Evolutionary conservation across 2,113 vertebrate genomes (phyloP).

Genomic region (Megaleporinus macrocephalus): DNA sequence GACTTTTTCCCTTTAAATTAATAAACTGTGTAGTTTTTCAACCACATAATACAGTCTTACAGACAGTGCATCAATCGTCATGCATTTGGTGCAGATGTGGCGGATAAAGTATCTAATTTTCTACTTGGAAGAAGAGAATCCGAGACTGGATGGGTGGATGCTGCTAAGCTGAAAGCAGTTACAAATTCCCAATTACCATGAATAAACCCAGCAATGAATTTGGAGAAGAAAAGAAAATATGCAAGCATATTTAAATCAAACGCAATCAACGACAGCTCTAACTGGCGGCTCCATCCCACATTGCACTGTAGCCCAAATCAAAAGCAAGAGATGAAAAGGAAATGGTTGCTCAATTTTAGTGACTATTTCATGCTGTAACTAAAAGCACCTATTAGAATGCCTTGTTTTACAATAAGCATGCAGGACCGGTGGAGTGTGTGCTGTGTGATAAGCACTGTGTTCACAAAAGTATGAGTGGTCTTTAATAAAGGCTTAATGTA

Average conservation of each 20-base stretch:
- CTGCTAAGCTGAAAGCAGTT: background rate
- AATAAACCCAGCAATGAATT: background rate
- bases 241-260: constrained; percentile 25
- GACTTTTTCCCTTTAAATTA: too few relatives aligned
- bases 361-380: constrained; percentile 2
- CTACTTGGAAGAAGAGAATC: background rate
- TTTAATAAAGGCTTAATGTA: background rate
- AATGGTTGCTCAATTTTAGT: constrained; percentile 5
- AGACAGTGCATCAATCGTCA: background rate
- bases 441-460: background rate
- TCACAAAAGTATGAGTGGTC: background rate
- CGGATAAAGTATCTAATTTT: background rate
- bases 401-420: constrained; percentile 3
- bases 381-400: constrained; percentile 3
- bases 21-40: too few relatives aligned
- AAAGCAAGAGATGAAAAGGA: constrained; percentile 16
- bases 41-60: too few relatives aligned
- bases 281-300: background rate
- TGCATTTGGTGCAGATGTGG: background rate
- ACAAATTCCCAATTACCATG: background rate
- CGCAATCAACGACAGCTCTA: constrained; percentile 5
- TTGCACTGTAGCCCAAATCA: constrained; percentile 1
- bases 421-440: background rate
- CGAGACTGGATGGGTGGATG: background rate
- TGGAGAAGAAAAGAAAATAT: background rate